Evolutionary conservation across 2,888 invertebrate species (phyloP).

Genomic region (Cordilura impudica): DNA sequence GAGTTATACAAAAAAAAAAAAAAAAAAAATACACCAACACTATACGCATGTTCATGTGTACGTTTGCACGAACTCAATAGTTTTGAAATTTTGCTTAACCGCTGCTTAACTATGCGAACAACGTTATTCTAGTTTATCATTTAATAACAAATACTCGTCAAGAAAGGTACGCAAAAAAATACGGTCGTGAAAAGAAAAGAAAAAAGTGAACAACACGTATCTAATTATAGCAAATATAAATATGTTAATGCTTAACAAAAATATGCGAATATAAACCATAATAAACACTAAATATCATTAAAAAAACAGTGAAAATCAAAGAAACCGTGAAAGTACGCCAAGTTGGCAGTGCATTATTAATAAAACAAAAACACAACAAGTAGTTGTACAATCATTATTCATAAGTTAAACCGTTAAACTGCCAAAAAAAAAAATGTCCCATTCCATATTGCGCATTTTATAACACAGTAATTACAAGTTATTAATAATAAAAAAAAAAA

Average conservation of each 20-base stretch:
- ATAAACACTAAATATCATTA: constrained; percentile 24
- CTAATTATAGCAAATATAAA: neutral
- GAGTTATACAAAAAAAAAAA: neutral
- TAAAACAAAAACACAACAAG: neutral
- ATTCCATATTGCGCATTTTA: neutral
- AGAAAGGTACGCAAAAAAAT: constrained; percentile 6
- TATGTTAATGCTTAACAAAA: neutral
- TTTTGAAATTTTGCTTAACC: constrained; percentile 2
- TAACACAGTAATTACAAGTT: too few relatives aligned
- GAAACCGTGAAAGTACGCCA: neutral
- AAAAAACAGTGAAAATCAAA: neutral
- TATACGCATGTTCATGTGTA: neutral
- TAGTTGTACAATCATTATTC: neutral
- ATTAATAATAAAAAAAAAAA: too few relatives aligned
- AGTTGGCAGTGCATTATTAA: neutral
- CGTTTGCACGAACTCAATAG: constrained; percentile 3
- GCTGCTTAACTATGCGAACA: constrained; percentile 26
- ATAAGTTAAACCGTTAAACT: neutral
- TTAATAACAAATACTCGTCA: constrained; percentile 39
- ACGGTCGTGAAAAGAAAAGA: neutral
- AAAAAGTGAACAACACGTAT: too few relatives aligned
- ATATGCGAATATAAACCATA: constrained; percentile 42
- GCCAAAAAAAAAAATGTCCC: neutral
- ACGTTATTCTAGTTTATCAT: constrained; percentile 25
- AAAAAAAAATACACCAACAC: neutral